Evolutionary conservation across 2,797 vertebrate species (phyloP).

Genomic region (Morus bassanus): DNA sequence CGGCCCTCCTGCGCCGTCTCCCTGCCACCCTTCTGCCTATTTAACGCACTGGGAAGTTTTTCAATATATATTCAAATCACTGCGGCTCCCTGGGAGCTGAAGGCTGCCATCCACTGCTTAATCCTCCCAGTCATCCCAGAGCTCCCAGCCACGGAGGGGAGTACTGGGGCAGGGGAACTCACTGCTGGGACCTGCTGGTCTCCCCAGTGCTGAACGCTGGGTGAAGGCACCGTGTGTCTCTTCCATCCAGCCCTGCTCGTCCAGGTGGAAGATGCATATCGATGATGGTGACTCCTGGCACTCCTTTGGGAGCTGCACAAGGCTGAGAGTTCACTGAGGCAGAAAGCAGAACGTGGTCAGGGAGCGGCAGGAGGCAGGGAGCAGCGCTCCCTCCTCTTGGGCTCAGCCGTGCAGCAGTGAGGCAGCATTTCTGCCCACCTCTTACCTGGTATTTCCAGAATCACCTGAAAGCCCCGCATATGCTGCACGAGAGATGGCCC

Average conservation of each 20-base stretch:
- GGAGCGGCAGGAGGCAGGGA: neutral
- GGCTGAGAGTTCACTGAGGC: neutral
- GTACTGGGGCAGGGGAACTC: neutral
- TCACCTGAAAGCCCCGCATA: neutral
- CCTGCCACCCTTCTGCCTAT: neutral
- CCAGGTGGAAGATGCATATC: neutral
- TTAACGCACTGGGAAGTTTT: neutral
- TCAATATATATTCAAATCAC: neutral
- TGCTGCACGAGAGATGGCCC: neutral
- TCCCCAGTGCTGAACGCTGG: neutral
- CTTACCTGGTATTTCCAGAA: neutral
- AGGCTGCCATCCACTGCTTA: neutral
- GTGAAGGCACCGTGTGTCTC: rapidly evolving
- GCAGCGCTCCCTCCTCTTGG: neutral
- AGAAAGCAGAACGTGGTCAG: neutral
- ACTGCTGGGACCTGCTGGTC: neutral
- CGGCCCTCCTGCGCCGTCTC: neutral
- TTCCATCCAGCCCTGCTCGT: neutral
- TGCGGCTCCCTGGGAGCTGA: neutral
- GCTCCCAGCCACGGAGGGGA: neutral
- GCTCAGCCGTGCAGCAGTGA: neutral
- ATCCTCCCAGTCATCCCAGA: neutral
- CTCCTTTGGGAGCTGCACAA: neutral
- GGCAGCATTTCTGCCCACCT: neutral
- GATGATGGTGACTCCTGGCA: neutral